Evolutionary conservation across 1,140 invertebrate genomes (phyloP), one percentile per base, ranked within the genome.

Genomic region (Drosophila carrolli): DNA sequence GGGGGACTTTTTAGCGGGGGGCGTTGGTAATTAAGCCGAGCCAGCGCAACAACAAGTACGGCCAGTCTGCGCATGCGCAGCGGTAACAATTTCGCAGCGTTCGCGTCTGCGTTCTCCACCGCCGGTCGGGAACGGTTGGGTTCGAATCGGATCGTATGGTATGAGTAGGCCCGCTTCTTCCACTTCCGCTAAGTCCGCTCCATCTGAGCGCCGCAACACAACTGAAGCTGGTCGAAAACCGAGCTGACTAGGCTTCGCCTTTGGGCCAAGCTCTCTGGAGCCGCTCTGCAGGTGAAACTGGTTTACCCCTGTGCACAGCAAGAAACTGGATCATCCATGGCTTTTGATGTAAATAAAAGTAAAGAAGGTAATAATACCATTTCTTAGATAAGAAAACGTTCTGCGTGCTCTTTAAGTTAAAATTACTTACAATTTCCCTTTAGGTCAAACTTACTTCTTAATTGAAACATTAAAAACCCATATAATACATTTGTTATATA

Each of bases 161-260:
- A 27, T 32, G 10, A 58, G 32, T 35, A 38, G 35, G 53, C 58
- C 58, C 35, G 32, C 78, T 70, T 53, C 56, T 60, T 63, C 4
- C 41, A 60, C 44, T 54, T 72, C 53, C 54, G 54, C 23, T 23
- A 58, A 44, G 74, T 78, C 82, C 62, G 80, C 72, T 89, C 83
- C 43, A 83, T 73, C 81, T 61, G 80, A 88, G 84, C 84, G 63
- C 75, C 83, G 84, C 79, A 81, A 65, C 86, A 70, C 84, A 89
- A 88, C 83, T 88, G 84, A 75, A 48, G 66, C 56, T 81, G 70
- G 57, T 47, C 57, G 48, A 61, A 50, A 41, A 13, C 48, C 56
- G 23, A 56, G 74, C 57, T 50, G 51, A 40, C 56, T 57, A 32
- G 57, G 76, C 76, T 73, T 76, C 48, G 56, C 27, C 57, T 68